Evolutionary conservation across 1,140 invertebrate genomes (phyloP).

Genomic region (Berghia stephanieae): DNA sequence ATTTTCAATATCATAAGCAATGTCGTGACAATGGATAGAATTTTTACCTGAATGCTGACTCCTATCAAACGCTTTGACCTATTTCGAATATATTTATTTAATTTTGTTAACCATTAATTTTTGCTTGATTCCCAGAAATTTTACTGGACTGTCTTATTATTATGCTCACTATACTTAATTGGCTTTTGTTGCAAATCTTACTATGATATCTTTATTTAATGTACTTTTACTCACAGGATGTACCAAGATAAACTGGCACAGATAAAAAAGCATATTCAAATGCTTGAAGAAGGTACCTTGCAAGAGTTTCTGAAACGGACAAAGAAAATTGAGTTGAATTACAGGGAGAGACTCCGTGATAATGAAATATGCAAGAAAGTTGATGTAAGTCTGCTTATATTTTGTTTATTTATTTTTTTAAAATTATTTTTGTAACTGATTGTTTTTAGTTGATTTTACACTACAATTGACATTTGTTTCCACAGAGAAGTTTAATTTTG

Average conservation of each 20-base stretch:
- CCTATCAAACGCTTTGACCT: not conserved
- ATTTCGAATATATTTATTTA: not conserved
- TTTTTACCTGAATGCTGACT: no score
- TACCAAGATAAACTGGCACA: slow-evolving; percentile 92
- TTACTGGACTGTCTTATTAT: no score
- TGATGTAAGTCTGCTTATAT: slow-evolving; percentile 49
- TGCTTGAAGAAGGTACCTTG: slow-evolving; percentile 85
- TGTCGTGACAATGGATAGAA: no score
- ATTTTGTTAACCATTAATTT: not conserved
- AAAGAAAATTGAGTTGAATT: slow-evolving; percentile 83
- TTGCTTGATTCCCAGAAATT: not conserved
- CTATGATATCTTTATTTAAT: no score
- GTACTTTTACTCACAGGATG: no score
- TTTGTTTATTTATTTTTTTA: slow-evolving; percentile 23
- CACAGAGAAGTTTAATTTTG: no score
- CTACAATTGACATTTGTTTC: no score
- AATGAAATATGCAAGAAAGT: slow-evolving; percentile 87
- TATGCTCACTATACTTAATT: not conserved
- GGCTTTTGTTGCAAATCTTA: slow-evolving; percentile 45
- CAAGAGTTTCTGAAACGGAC: slow-evolving; percentile 85
- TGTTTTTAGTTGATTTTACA: no score
- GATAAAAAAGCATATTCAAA: slow-evolving; percentile 86
- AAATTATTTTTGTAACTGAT: no score
- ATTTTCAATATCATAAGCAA: no score
- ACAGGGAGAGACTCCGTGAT: slow-evolving; percentile 80